These are phyloP conservation scores for Lepidocyrtinus sp. DNA, from an alignment of 2,888 invertebrate species.

Conservation along the genomic window DNA sequence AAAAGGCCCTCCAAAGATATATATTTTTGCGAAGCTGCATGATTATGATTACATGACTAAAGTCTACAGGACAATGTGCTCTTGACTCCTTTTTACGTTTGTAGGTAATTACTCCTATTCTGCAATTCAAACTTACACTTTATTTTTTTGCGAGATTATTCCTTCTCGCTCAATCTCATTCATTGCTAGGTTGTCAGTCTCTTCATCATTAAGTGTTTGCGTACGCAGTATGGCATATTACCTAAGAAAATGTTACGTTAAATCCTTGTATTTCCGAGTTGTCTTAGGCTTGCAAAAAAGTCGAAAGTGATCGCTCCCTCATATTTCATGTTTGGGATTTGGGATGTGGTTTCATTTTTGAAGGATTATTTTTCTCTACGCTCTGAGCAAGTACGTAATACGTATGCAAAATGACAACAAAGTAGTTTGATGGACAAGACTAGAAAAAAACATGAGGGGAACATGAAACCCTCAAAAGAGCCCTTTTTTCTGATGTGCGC, in stretches of 20 bases:
- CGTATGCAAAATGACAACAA: constrained; percentile 4
- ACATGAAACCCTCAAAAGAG: neutral
- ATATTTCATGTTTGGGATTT: neutral
- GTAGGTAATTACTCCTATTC: constrained; percentile 28
- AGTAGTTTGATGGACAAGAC: neutral
- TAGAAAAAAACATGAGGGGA: neutral
- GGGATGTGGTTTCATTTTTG: constrained; percentile 4
- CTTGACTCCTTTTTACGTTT: constrained; percentile 38
- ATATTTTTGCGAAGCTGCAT: neutral
- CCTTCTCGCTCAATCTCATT: constrained; percentile 25
- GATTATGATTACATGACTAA: constrained; percentile 13
- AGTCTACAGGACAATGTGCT: constrained; percentile 32
- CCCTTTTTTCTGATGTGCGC: constrained; percentile 2
- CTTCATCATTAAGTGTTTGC: constrained; percentile 1
- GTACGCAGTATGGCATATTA: neutral
- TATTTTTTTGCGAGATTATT: constrained; percentile 28
- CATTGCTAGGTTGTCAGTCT: constrained; percentile 19
- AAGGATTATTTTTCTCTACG: constrained; percentile 1
- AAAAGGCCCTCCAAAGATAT: neutral
- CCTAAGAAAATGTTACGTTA: neutral
- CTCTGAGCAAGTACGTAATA: too few species aligned
- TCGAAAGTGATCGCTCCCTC: constrained; percentile 4
- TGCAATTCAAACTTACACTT: constrained; percentile 16
- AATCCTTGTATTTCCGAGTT: constrained; percentile 32
- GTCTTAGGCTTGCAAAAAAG: neutral